phyloP scores from a whole-genome alignment of 2,888 invertebrate species.

The Macropis europaea region DNA sequence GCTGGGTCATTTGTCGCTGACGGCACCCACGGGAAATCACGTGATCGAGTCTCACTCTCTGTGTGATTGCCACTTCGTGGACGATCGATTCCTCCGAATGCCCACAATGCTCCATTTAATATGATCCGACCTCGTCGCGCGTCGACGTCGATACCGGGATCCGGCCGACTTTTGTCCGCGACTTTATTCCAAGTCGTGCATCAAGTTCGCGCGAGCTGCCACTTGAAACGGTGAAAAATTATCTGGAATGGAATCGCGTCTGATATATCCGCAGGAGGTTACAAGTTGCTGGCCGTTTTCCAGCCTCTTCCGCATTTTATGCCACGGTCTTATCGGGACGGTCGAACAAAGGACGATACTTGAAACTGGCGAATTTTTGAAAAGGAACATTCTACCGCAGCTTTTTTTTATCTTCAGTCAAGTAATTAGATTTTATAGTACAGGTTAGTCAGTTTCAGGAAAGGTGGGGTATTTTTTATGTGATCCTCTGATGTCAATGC shows the following conservation, averaged over 20 bases:
- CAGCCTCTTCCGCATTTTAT: neutral
- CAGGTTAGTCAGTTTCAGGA: no score
- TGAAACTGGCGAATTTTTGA: neutral
- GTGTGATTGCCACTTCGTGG: conserved; percentile 75
- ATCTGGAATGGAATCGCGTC: conserved; percentile 8
- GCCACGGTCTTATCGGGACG: conserved; percentile 5
- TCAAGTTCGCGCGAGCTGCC: conserved; percentile 1
- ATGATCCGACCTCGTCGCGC: conserved; percentile 44
- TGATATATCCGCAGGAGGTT: neutral
- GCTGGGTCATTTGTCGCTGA: conserved; percentile 73
- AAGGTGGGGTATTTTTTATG: no score
- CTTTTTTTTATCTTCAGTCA: no score
- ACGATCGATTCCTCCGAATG: conserved; percentile 69
- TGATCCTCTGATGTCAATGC: no score
- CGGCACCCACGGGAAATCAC: conserved; percentile 78
- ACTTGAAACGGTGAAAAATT: conserved; percentile 11
- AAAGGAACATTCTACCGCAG: no score
- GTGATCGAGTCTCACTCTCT: conserved; percentile 72
- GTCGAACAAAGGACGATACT: neutral
- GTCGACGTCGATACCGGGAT: conserved; percentile 47
- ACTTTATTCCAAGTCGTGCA: neutral
- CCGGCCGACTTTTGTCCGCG: neutral
- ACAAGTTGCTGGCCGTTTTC: conserved; percentile 14
- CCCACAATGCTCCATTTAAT: conserved; percentile 71
- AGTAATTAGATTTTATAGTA: no score